A percentile compares a stretch with the other conserved stretches of the same genome.
Evolutionary conservation across 1,140 invertebrate species (phyloP).

Genomic region (Sycophaga agraensis): DNA sequence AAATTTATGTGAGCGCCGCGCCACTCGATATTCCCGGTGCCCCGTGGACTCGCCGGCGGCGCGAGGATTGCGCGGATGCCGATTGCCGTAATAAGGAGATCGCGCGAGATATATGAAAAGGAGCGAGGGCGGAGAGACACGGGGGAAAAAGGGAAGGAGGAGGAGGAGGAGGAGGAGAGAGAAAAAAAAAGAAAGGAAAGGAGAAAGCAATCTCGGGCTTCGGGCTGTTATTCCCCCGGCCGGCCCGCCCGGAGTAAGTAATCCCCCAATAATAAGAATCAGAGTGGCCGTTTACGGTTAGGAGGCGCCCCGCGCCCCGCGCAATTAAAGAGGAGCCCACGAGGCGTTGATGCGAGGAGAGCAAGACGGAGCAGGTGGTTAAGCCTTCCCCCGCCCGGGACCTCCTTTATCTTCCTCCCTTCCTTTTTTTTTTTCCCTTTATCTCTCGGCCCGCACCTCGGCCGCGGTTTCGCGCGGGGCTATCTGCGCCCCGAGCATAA

Average conservation of each 20-base stretch:
- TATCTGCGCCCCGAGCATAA: slow-evolving; percentile 24
- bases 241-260: background rate
- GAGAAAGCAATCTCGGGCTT: background rate
- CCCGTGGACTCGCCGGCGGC: slow-evolving; percentile 31
- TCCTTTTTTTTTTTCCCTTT: no score
- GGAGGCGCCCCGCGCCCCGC: slow-evolving; percentile 12
- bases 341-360: slow-evolving; percentile 31
- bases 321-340: slow-evolving; percentile 34
- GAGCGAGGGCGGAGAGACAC: slow-evolving; percentile 3
- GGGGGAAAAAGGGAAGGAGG: background rate
- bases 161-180: background rate
- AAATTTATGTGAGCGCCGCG: slow-evolving; percentile 53
- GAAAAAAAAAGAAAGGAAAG: slow-evolving; percentile 25
- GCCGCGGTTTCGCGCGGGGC: slow-evolving; percentile 7
- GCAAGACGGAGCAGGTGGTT: slow-evolving; percentile 36
- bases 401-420: slow-evolving; percentile 31
- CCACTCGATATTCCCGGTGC: slow-evolving; percentile 47
- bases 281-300: slow-evolving; percentile 38
- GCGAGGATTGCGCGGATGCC: background rate
- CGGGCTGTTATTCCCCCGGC: background rate
- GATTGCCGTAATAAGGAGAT: no score
- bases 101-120: slow-evolving; percentile 23
- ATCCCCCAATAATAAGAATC: slow-evolving; percentile 26
- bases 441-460: background rate
- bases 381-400: slow-evolving; percentile 38